Conservation (phyloP, 2,888 invertebrate species). For the Diarsia brunnea region DNA sequence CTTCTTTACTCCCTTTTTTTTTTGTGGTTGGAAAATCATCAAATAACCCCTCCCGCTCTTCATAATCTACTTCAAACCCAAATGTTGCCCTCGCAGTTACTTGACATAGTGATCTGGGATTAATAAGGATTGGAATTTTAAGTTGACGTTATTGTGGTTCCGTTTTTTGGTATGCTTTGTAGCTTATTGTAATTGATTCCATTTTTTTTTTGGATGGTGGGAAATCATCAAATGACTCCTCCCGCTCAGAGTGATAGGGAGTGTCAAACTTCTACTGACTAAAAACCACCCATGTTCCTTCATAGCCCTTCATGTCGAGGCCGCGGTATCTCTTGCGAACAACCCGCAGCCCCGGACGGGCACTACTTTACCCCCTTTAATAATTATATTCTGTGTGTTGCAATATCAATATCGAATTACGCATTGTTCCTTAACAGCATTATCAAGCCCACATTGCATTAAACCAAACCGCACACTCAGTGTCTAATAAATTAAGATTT, state of each 20-base stretch:
- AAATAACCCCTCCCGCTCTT: too few species aligned
- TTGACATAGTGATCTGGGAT: constrained; percentile 12
- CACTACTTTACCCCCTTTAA: too few species aligned
- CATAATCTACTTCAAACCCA: constrained; percentile 41
- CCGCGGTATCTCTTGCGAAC: too few species aligned
- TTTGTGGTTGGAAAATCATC: too few species aligned
- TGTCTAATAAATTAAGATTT: constrained; percentile 39
- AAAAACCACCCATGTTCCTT: too few species aligned
- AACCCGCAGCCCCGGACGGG: too few species aligned
- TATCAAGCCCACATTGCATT: constrained; percentile 1
- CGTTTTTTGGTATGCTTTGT: not conserved
- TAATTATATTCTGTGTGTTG: not conserved
- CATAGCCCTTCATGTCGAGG: too few species aligned
- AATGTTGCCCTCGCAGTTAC: constrained; percentile 15
- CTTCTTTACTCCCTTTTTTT: too few species aligned
- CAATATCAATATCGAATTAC: not conserved
- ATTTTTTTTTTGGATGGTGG: too few species aligned
- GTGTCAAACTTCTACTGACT: too few species aligned
- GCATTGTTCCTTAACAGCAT: constrained; percentile 16
- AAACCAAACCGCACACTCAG: not conserved
- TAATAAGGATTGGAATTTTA: constrained; percentile 25
- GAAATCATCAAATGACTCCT: too few species aligned
- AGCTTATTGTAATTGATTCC: not conserved
- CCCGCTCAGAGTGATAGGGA: too few species aligned
- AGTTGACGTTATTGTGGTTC: not conserved